Evolutionary conservation across 2,113 vertebrate genomes (phyloP).

Genomic region (Trematomus loennbergii): DNA sequence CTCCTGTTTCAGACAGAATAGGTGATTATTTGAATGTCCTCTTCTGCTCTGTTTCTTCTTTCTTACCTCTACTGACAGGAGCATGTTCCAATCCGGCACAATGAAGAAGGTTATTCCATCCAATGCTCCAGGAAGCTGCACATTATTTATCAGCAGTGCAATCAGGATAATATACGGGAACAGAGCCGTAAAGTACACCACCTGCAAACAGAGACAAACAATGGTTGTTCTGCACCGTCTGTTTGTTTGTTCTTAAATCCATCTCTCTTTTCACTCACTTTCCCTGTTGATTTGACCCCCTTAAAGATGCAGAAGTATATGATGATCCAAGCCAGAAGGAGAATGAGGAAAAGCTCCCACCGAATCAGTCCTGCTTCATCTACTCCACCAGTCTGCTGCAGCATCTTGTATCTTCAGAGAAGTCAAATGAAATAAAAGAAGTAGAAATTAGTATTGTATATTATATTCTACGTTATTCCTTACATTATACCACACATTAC

Average conservation of each 20-base stretch:
- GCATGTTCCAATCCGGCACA: conserved; percentile 80
- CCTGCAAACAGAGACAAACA: conserved; percentile 64
- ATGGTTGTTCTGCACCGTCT: no score
- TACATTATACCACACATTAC: no score
- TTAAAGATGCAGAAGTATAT: conserved; percentile 86
- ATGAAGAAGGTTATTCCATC: conserved; percentile 83
- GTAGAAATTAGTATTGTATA: not conserved
- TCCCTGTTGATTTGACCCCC: conserved; percentile 85
- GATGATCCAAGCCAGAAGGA: conserved; percentile 83
- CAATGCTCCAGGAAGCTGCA: conserved; percentile 82
- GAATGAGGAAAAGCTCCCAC: conserved; percentile 82
- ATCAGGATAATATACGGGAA: conserved; percentile 84
- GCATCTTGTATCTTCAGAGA: conserved; percentile 77
- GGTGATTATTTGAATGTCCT: conserved; percentile 1
- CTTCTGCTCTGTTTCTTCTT: not conserved
- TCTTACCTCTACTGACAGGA: conserved; percentile 79
- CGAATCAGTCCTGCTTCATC: conserved; percentile 75
- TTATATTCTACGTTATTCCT: not conserved
- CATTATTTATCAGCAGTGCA: conserved; percentile 83
- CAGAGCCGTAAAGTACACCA: conserved; percentile 85
- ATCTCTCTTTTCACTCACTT: conserved; percentile 62
- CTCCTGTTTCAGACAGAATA: not conserved
- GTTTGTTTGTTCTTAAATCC: not conserved
- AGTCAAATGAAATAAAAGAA: not conserved
- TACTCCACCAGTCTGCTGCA: conserved; percentile 77